A percentile compares a stretch with the other conserved stretches of the same genome.
Evolutionary conservation across 1,140 invertebrate species (phyloP).

Genomic region (Drosophila fuyamai): DNA sequence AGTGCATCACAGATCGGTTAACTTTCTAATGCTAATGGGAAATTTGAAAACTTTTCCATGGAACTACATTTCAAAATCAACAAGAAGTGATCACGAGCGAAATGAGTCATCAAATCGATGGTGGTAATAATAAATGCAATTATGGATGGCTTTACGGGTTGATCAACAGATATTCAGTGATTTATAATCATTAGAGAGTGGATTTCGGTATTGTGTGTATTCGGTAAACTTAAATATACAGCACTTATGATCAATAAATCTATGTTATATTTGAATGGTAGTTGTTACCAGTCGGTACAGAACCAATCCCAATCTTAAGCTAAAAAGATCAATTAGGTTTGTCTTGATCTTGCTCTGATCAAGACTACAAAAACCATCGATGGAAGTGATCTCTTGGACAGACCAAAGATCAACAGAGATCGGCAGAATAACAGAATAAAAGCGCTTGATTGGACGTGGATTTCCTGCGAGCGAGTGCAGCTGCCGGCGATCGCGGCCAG

Average conservation of each 20-base stretch:
- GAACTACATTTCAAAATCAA: conserved; percentile 49
- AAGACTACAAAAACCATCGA: conserved; percentile 20
- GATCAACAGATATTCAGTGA: conserved; percentile 18
- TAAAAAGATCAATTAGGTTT: neutral
- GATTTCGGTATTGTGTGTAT: no score
- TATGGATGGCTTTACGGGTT: conserved; percentile 13
- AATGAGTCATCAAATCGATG: conserved; percentile 46
- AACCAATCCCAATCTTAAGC: neutral
- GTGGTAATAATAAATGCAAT: conserved; percentile 46
- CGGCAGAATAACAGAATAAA: conserved; percentile 19
- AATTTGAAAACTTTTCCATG: conserved; percentile 69
- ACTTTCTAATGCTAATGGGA: conserved; percentile 77
- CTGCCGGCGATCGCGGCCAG: conserved; percentile 23
- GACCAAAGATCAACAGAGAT: conserved; percentile 26
- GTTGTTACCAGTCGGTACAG: no score
- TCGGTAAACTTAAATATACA: no score
- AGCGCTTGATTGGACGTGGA: conserved; percentile 49
- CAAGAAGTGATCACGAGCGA: conserved; percentile 41
- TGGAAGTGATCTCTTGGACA: neutral
- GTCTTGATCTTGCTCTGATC: conserved; percentile 13
- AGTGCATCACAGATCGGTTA: conserved; percentile 27
- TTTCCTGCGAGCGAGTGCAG: conserved; percentile 38
- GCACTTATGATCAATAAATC: no score
- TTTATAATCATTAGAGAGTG: neutral
- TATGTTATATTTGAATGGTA: no score